phyloP scores from a whole-genome alignment of 1,140 invertebrate species.

The Papilio xuthus region DNA sequence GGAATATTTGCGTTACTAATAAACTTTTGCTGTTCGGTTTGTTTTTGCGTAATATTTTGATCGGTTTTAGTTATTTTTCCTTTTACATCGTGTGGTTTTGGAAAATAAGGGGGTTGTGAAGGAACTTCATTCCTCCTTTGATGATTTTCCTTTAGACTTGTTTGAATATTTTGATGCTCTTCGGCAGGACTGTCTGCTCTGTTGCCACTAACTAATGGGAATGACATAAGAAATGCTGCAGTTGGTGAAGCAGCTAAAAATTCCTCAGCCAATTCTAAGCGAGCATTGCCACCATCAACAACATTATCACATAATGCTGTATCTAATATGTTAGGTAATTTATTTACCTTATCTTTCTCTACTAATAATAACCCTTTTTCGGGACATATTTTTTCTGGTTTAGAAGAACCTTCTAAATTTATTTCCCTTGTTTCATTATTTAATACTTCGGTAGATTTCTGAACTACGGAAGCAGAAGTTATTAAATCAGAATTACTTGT shows the following conservation, averaged over 20 bases:
- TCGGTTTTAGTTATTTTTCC: conserved; percentile 59
- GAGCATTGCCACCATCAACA: conserved; percentile 82
- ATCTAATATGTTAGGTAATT: conserved; percentile 76
- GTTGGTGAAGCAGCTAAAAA: conserved; percentile 90
- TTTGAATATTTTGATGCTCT: conserved; percentile 54
- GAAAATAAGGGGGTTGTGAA: conserved; percentile 58
- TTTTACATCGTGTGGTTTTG: conserved; percentile 57
- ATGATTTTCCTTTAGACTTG: conserved; percentile 58
- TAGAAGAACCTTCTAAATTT: neutral
- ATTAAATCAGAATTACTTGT: neutral
- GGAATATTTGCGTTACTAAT: conserved; percentile 45
- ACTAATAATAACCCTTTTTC: conserved; percentile 48
- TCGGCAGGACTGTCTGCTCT: conserved; percentile 78
- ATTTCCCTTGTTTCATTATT: conserved; percentile 22
- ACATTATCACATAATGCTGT: conserved; percentile 78
- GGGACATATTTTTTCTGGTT: conserved; percentile 10
- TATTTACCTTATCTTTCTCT: conserved; percentile 76
- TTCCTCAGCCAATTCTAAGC: conserved; percentile 87
- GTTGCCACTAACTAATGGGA: conserved; percentile 85
- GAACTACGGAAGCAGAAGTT: neutral
- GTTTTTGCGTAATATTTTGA: conserved; percentile 51
- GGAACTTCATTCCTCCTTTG: conserved; percentile 56
- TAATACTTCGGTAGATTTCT: conserved; percentile 9
- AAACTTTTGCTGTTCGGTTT: conserved; percentile 57
- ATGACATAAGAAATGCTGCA: conserved; percentile 88